Percentiles rank a stretch among this genome's conserved stretches.
These are phyloP conservation scores for Muscicapa striata DNA, from an alignment of 2,797 vertebrate species.

Conservation along the genomic window DNA sequence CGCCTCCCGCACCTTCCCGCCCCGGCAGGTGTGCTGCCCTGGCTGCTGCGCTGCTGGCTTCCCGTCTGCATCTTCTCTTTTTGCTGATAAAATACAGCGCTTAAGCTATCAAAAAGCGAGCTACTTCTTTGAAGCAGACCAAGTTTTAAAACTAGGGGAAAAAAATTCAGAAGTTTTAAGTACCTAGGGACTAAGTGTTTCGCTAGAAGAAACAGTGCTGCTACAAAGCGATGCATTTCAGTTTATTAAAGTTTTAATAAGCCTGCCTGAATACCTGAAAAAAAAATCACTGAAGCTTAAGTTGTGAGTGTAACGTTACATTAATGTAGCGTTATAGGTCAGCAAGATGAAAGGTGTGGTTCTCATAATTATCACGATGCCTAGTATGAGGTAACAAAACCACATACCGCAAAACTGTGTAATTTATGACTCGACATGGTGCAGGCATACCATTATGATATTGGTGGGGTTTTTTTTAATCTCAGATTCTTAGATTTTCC, in stretches of 20 bases:
- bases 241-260: neutral
- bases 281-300: neutral
- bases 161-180: neutral
- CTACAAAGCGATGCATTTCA: neutral
- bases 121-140: neutral
- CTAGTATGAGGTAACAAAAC: conserved; percentile 27
- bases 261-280: neutral
- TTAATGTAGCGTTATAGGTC: neutral
- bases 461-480: neutral
- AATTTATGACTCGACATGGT: neutral
- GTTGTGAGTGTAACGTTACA: neutral
- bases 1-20: neutral
- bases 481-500: neutral
- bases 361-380: neutral
- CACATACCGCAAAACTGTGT: neutral
- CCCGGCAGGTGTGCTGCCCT: conserved; percentile 25
- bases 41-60: neutral
- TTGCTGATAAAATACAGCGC: neutral
- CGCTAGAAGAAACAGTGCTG: neutral
- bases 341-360: conserved; percentile 1
- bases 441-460: neutral
- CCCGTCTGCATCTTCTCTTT: neutral
- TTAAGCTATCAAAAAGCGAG: neutral
- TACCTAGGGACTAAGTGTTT: neutral
- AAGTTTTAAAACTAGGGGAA: neutral